Evolutionary conservation across 2,888 invertebrate species (phyloP).

Genomic region (Chironomus riparius): DNA sequence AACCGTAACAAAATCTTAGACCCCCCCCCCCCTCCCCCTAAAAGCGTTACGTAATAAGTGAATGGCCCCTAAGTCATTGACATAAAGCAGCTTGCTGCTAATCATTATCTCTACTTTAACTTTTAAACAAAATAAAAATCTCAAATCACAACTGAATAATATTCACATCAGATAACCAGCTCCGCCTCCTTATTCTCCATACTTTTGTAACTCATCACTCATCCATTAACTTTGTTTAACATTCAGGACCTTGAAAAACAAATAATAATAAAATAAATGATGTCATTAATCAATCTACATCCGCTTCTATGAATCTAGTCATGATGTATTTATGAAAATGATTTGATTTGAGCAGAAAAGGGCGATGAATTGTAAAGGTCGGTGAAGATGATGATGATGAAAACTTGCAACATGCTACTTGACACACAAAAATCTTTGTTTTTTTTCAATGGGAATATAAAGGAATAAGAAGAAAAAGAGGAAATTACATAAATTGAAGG

Average conservation of each 20-base stretch:
- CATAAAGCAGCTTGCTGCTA: no score
- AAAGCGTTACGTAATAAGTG: no score
- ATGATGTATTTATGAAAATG: neutral
- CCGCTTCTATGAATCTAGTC: neutral
- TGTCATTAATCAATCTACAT: neutral
- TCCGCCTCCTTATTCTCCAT: no score
- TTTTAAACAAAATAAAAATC: no score
- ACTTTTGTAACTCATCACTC: no score
- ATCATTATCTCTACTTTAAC: no score
- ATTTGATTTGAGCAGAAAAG: neutral
- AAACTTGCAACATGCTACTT: neutral
- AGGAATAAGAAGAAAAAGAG: neutral
- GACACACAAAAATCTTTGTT: neutral
- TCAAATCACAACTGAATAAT: no score
- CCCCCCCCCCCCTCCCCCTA: no score
- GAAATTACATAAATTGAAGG: neutral
- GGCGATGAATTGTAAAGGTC: neutral
- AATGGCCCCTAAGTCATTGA: no score
- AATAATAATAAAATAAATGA: neutral
- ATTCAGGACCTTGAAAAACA: neutral
- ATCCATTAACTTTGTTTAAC: no score
- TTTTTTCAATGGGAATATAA: neutral
- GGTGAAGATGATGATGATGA: neutral
- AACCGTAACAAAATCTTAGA: no score
- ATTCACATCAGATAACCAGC: no score